Evolutionary conservation across 1,140 invertebrate species (phyloP), one percentile per base, ranked within the genome.

Genomic region (Drosophila pectinifera): DNA sequence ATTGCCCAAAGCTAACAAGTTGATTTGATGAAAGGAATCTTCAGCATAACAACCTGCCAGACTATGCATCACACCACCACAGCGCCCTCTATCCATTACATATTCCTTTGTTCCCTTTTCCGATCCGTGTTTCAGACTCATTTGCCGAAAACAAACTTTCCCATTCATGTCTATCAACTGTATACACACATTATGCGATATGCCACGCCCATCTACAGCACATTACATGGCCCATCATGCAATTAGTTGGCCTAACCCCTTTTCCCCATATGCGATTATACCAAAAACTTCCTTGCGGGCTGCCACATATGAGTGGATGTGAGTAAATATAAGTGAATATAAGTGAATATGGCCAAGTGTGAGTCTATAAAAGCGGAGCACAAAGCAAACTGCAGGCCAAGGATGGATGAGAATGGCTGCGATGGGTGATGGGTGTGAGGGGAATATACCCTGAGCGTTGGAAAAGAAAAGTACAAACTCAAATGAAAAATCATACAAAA

Each of bases 401-500:
- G 67, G 64, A 70, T 70, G 67, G 64, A 41, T 43, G 48, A 31
- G 28, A 8, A 31, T 31, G 28, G 28, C 28, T 26, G 57, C 22
- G 31, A 31, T 42, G 31, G 38, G 14, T 16, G 22, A n/a, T 55
- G 53, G 53, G 43, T 4, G n/a, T 5, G 24, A 43, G 16, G 18
- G 18, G 46, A 56, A 53, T 20, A 38, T 59, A 59, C 31, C 43
- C 57, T 28, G 1, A 24, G 13, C 34, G 7, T 6, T 24, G 36
- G 38, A 61, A 70, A 55, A 34, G 43, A 46, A 80, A 49, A 80
- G 39, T 72, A 58, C 57, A 78, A 67, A 58, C 53, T 58, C 61
- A 56, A 68, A 56, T 54, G 51, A 64, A 89, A 89, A 89, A 89
- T 89, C 84, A 89, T 89, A 89, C 80, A 83, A 89, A 80, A 80